Percentiles rank a stretch among this genome's conserved stretches.
These are phyloP conservation scores for Aleiodes leptofemur DNA, from an alignment of 2,888 invertebrate genomes.

Conservation along the genomic window DNA sequence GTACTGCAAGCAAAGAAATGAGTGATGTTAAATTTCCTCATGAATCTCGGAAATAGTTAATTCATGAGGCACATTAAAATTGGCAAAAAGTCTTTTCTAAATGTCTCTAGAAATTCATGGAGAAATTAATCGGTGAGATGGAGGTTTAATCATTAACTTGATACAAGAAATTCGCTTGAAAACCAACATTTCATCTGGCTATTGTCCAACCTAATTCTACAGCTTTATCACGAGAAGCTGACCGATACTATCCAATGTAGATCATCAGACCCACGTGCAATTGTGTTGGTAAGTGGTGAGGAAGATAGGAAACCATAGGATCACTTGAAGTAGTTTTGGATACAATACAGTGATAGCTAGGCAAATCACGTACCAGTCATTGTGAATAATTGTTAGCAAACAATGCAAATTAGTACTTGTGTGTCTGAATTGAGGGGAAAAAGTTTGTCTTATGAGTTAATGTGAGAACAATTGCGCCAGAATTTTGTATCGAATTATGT, in stretches of 20 bases:
- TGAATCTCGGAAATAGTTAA: neutral
- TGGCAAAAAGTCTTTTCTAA: neutral
- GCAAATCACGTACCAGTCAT: conserved; percentile 37
- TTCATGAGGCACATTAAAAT: neutral
- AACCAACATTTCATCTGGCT: conserved; percentile 41
- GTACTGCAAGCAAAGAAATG: too few species aligned
- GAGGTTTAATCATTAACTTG: conserved; percentile 26
- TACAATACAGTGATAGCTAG: conserved; percentile 38
- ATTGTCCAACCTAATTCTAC: conserved; percentile 40
- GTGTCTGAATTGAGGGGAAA: too few species aligned
- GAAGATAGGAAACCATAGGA: neutral
- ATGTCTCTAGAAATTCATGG: neutral
- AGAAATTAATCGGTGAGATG: conserved; percentile 8
- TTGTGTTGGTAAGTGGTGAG: conserved; percentile 11
- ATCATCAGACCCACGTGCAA: conserved; percentile 39
- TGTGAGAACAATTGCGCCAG: too few species aligned
- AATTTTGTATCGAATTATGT: too few species aligned
- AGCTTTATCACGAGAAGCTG: conserved; percentile 22
- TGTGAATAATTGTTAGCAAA: neutral
- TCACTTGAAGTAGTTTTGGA: conserved; percentile 9
- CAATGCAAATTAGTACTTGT: too few species aligned
- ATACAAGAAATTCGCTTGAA: neutral
- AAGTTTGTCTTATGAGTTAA: too few species aligned
- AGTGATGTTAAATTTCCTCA: neutral
- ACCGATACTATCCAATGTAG: conserved; percentile 9